Evolutionary conservation across 2,797 vertebrate species (phyloP).

Genomic region (Cynodonichthys magdalenae): DNA sequence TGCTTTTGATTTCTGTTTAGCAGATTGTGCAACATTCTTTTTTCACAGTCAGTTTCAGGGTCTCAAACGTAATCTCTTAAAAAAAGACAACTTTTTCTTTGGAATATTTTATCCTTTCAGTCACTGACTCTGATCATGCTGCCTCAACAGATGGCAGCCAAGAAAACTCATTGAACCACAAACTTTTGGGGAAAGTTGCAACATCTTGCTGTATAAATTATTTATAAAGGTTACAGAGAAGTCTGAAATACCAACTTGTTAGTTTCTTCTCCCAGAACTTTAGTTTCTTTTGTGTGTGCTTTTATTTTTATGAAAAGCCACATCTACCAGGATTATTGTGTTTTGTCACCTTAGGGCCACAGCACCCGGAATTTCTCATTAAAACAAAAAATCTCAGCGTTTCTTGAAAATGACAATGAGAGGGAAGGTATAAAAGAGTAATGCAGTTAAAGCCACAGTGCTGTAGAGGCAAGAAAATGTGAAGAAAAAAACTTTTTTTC

Average conservation of each 20-base stretch:
- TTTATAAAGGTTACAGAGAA: not conserved
- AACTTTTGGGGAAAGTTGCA: not conserved
- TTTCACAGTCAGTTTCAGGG: too few species aligned
- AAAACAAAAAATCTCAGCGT: slow-evolving; percentile 1
- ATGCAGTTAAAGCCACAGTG: not conserved
- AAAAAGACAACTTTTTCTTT: too few species aligned
- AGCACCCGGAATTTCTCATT: not conserved
- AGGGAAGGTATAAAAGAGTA: not conserved
- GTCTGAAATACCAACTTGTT: not conserved
- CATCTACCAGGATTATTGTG: not conserved
- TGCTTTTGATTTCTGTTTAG: not conserved
- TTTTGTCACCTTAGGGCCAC: not conserved
- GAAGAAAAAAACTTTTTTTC: not conserved
- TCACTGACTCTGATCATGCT: not conserved
- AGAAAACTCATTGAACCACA: not conserved
- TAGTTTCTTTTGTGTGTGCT: too few species aligned
- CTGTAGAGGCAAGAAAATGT: not conserved
- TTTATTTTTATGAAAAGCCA: not conserved
- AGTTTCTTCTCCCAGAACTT: not conserved
- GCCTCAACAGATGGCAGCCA: not conserved
- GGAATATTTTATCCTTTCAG: too few species aligned
- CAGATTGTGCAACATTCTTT: not conserved
- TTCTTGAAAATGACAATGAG: not conserved
- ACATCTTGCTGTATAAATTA: not conserved
- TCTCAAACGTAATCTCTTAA: too few species aligned